phyloP scores from a whole-genome alignment of 2,797 vertebrate genomes.

The Acipenser oxyrinchus region DNA sequence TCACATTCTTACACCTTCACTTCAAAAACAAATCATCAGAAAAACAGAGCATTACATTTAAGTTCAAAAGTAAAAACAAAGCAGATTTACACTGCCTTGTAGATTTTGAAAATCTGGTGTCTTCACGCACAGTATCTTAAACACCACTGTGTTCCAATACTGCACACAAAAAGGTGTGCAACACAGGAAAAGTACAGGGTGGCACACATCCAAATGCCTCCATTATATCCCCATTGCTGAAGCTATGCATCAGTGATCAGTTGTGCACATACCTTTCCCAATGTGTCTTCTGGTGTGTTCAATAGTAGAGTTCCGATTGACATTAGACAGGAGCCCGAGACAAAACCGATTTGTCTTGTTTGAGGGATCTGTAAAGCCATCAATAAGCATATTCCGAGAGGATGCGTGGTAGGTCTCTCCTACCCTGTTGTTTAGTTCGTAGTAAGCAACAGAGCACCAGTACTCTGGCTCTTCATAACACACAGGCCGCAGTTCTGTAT shows the following conservation, averaged over 20 bases:
- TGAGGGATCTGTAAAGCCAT: constrained; percentile 94
- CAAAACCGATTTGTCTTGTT: constrained; percentile 97
- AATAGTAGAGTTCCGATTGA: constrained; percentile 96
- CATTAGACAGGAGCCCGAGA: constrained; percentile 89
- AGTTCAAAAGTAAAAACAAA: too few relatives aligned
- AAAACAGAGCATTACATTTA: too few relatives aligned
- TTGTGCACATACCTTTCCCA: constrained; percentile 78
- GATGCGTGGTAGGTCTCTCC: constrained; percentile 94
- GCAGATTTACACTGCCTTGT: too few relatives aligned
- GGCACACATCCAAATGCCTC: neutral
- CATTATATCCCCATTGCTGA: neutral
- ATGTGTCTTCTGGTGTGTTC: constrained; percentile 94
- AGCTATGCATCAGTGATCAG: neutral
- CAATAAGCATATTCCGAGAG: constrained; percentile 82
- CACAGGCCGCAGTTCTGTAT: constrained; percentile 79
- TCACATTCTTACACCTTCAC: too few relatives aligned
- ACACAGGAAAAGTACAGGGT: neutral
- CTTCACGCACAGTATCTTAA: neutral
- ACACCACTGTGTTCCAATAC: neutral
- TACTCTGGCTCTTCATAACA: constrained; percentile 93
- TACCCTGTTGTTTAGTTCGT: constrained; percentile 91
- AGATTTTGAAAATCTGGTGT: too few relatives aligned
- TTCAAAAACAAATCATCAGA: too few relatives aligned
- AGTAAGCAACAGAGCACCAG: constrained; percentile 96
- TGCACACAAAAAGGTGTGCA: neutral